Base-by-base conservation (phyloP, 2,797 vertebrate genomes). In the Phataginus tetradactyla region DNA sequence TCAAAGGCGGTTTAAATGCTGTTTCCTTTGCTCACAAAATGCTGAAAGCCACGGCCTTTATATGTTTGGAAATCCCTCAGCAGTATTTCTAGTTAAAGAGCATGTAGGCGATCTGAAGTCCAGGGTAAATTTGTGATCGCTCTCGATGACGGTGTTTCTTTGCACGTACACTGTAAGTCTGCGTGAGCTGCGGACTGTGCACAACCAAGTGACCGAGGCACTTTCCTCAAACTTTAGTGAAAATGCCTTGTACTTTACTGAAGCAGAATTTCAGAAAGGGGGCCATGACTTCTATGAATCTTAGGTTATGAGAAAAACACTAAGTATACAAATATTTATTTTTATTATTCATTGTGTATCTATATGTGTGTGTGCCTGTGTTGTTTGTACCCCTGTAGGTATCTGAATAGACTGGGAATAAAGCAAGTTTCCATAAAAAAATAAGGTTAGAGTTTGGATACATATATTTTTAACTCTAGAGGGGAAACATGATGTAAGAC, bases 1-100 rank as follows among this genome's bases (percentile, higher is more conserved):
- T 97, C 93, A 96, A 95, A 97, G 86, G 66, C 61, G 61, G 63
- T 45, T 96, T 85, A 86, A 95, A 90, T 94, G n/a, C 86, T 85
- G 80, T 93, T 97, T 95, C 80, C 85, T 96, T 86, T 93, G 72
- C 89, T 96, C 94, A 85, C 57, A 86, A 74, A 92, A 69, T 0
- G 45, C 93, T 78, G 71, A 96, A 79, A 96, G 77, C n/a, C 88
- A 57, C 8, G 8, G 9, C 27, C 55, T 55, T 15, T 91, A 80
- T 71, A 6, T 92, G 34, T 75, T 59, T 96, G 94, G 84, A 80
- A 92, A 90, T 51, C 11, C 45, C 72, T 90, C 34, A 27, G 92
- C 53, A 75, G 21, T 94, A 94, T 93, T 97, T 97, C 90, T 91
- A 45, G n/a, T 21, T 80, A 81, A 77, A 69, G 74, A 72, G 55